Base-by-base conservation (phyloP, 2,888 invertebrate species). In the Camptogramma bilineatum region DNA sequence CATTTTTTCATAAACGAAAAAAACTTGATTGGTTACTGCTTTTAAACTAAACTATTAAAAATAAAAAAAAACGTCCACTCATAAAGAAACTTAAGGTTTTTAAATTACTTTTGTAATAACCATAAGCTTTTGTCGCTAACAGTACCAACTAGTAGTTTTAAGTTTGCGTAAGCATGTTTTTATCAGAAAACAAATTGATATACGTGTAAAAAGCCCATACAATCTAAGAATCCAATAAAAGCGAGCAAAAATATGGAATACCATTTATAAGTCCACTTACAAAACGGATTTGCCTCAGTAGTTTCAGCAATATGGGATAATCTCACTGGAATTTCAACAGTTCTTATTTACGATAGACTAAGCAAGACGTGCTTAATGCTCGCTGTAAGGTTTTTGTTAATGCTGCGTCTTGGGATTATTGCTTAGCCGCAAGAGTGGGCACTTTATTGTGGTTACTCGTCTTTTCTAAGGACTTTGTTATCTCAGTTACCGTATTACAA, bases 341-440 rank as follows among this genome's bases (percentile, higher is more conserved):
- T 75, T 73, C 70, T 80, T 81, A 82, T 79, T 83, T 77, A 80
- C 75, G 70, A 73, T 72, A 72, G 75, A 74, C 72, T 80, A 75
- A 73, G 73, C 72, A 62, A 70, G 70, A 77, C 75, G 80, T 77
- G 78, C 77, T 74, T 69, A 70, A 73, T 74, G 66, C 71, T 65
- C 69, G 66, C 73, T 56, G 72, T 70, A 63, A 74, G 79, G 73
- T 75, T 78, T 77, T 78, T 73, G 68, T 52, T 61, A 74, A 73
- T 75, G 76, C 72, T 71, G 55, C 50, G 64, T 54, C 51, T 44
- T 19, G 24, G 13, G 39, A 56, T 66, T 44, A 52, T 56, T 47
- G 52, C 56, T 54, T 61, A 31, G 50, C 42, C 42, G 42, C 44
- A 54, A 47, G 52, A 55, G 24, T 50, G 28, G 39, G 28, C 46